Evolutionary conservation across 1,140 invertebrate genomes (phyloP), one percentile per base, ranked within the genome.

Genomic region (Homalodisca vitripennis): DNA sequence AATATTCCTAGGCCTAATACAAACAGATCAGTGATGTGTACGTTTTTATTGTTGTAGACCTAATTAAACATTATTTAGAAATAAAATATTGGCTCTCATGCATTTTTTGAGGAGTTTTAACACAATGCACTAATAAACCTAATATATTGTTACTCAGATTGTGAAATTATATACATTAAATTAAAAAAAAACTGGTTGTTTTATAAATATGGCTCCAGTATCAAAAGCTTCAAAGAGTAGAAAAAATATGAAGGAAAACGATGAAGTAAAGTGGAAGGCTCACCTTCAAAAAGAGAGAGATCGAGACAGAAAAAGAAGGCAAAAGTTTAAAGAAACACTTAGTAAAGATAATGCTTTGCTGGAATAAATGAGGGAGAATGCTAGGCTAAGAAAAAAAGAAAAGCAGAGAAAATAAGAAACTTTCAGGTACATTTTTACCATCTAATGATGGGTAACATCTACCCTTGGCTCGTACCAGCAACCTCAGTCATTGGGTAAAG

Each of bases 401-500:
- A 64, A 41, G 3, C 20, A 64, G 62, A 32, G 29, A 60, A 60
- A 60, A 34, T 13, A 64, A 34, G n/a, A 34, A 64, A 64, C 62
- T 64, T 64, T 64, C 30, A 34, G 62, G n/a, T 10, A 32, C 26
- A 64, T 20, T n/a, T n/a, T n/a, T n/a, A n/a, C n/a, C 62, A 34
- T 26, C n/a, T 32, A 64, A 64, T 41, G 30, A 64, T 64, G 17
- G 62, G 30, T 46, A 41, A 46, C 30, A 64, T 64, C 62, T 27
- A 32, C 62, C 31, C 30, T 64, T 20, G 31, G 31, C 22, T 29
- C 57, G 6, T 62, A 62, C 20, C 13, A 62, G 30, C 30, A 26
- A 29, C 57, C 57, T 32, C 62, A 64, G 34, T 64, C 29, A n/a
- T 24, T 64, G 22, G 62, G 62, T 32, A 64, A 64, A 24, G 62